Percentiles rank a stretch among this genome's conserved stretches.
Evolutionary conservation across 2,888 invertebrate genomes (phyloP).

Genomic region (Ophion ventricosus): DNA sequence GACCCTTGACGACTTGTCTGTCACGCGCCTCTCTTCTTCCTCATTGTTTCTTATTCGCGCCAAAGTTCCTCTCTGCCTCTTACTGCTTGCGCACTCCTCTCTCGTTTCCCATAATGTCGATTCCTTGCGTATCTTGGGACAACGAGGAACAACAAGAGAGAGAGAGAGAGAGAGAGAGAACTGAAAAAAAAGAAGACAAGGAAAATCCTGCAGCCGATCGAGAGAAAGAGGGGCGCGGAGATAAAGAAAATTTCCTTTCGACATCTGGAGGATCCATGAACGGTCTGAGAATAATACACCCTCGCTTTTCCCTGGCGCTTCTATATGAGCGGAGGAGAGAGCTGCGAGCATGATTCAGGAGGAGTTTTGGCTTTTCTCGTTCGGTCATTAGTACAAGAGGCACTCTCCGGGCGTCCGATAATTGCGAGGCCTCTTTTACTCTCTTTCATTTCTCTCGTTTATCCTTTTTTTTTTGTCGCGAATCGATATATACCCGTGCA

Average conservation of each 20-base stretch:
- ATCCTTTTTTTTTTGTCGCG: constrained; percentile 22
- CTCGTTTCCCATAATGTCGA: constrained; percentile 71
- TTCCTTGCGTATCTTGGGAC: constrained; percentile 73
- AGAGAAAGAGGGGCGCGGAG: neutral
- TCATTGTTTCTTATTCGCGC: constrained; percentile 11
- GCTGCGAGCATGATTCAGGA: constrained; percentile 32
- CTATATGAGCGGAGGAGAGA: constrained; percentile 4
- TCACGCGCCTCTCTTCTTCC: constrained; percentile 27
- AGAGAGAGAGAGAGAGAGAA: neutral
- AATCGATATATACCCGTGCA: neutral
- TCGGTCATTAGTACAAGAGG: constrained; percentile 73
- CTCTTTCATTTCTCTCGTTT: constrained; percentile 31
- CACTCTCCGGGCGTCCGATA: constrained; percentile 71
- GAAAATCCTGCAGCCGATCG: neutral
- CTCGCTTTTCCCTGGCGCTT: constrained; percentile 33
- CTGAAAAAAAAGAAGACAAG: constrained; percentile 9
- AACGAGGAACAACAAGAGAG: constrained; percentile 42
- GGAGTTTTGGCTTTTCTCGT: constrained; percentile 48
- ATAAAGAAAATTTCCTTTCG: constrained; percentile 41
- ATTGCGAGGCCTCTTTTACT: constrained; percentile 70
- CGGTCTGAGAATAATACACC: constrained; percentile 43
- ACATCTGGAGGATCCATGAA: constrained; percentile 62
- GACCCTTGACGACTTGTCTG: constrained; percentile 14
- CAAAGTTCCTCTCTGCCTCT: constrained; percentile 21
- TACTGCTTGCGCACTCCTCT: constrained; percentile 1